Base-by-base conservation (phyloP, 2,113 vertebrate genomes). In the Prunella himalayana region DNA sequence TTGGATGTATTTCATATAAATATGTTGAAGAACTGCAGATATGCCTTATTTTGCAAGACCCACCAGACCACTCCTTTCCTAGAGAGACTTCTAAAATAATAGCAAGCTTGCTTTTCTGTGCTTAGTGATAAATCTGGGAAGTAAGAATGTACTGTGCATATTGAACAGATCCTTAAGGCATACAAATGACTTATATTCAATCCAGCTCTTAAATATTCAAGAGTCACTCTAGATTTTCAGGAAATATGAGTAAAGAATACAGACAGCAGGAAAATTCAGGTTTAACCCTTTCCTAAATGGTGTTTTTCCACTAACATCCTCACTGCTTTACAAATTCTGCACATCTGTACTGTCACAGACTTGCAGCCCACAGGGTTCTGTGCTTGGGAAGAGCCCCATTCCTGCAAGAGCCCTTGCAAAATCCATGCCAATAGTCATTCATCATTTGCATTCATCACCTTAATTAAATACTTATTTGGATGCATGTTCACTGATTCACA, bases 61-160 rank as follows among this genome's bases (percentile, higher is more conserved):
- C 82, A 56, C 49, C 70, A 79, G 72, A 81, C n/a, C 61, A 71
- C 25, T 70, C 28, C 57, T 95, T 84, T 93, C 82, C 72, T 93
- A 68, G 82, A 90, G 72, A 90, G 64, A 88, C 44, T 92, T 51
- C 65, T 92, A 65, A 92, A 96, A 86, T n/a, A 90, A 84, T 76
- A 93, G 65, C 76, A 92, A 82, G 56, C 54, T 69, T 85, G 79
- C 45, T 71, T 83, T 92, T 90, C 79, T 86, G 42, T 72, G 80
- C 23, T 78, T 57, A 72, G 53, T 60, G 60, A 93, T 90, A 89
- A 82, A 87, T 76, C 12, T 27, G 28, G 70, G 25, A 61, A 84
- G 53, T 53, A 69, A 79, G 57, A 80, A 70, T 77, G 49, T 65
- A 54, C 24, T 50, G 23, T 44, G 31, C 65, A 53, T 65, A 60